Conservation (phyloP, 1,140 invertebrate species). For the Drosophila melanica region DNA sequence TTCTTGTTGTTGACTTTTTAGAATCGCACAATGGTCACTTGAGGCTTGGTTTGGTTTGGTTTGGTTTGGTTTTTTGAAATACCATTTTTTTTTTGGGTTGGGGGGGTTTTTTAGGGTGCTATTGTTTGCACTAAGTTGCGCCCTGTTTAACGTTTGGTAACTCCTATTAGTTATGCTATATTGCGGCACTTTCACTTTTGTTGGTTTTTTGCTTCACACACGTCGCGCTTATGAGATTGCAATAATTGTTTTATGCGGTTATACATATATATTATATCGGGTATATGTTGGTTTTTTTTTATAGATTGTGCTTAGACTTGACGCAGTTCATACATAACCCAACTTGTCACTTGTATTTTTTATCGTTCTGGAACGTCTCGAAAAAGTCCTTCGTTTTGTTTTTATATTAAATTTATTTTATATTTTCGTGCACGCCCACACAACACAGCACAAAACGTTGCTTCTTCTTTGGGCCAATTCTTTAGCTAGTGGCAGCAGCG, state of each 20-base stretch:
- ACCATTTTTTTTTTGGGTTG: background rate
- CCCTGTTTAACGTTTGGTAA: constrained; percentile 44
- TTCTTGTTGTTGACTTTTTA: constrained; percentile 48
- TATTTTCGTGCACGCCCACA: constrained; percentile 13
- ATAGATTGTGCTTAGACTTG: background rate
- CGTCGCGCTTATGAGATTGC: constrained; percentile 28
- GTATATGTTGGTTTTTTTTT: constrained; percentile 27
- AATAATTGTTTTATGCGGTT: constrained; percentile 11
- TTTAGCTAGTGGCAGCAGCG: constrained; percentile 43
- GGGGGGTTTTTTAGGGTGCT: constrained; percentile 42
- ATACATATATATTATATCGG: constrained; percentile 1
- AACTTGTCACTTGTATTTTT: constrained; percentile 55
- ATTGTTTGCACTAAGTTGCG: constrained; percentile 42
- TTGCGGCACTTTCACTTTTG: constrained; percentile 45
- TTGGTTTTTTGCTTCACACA: constrained; percentile 22
- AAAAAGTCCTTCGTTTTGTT: constrained; percentile 24
- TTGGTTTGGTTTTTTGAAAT: constrained; percentile 1
- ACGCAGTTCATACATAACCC: constrained; percentile 20
- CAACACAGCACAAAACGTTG: constrained; percentile 19
- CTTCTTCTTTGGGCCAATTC: constrained; percentile 22
- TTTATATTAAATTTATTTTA: background rate
- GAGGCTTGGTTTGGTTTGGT: constrained; percentile 5
- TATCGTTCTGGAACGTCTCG: background rate
- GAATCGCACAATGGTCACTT: constrained; percentile 75
- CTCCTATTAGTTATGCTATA: constrained; percentile 52